These are phyloP conservation scores for Rhingia campestris DNA, from an alignment of 2,888 invertebrate species.

Conservation along the genomic window DNA sequence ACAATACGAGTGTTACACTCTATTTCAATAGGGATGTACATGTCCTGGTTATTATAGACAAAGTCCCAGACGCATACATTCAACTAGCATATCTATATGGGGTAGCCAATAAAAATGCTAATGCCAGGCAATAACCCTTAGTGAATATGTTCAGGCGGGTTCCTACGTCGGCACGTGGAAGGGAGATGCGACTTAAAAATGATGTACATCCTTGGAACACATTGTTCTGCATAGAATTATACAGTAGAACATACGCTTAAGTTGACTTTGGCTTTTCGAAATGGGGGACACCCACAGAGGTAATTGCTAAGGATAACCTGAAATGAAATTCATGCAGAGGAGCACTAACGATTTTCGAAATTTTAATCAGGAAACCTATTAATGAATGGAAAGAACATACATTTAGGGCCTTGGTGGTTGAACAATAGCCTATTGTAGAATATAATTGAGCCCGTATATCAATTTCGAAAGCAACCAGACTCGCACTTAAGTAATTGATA, in stretches of 20 bases:
- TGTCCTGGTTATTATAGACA: constrained; percentile 48
- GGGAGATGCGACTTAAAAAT: constrained; percentile 65
- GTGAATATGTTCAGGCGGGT: constrained; percentile 62
- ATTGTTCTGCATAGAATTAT: constrained; percentile 67
- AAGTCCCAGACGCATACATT: constrained; percentile 29
- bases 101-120: constrained; percentile 70
- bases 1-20: constrained; percentile 48
- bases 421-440: constrained; percentile 45
- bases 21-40: constrained; percentile 39
- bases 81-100: constrained; percentile 29
- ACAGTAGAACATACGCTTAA: constrained; percentile 66
- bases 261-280: constrained; percentile 43
- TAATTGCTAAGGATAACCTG: constrained; percentile 58
- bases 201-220: constrained; percentile 68
- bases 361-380: constrained; percentile 60
- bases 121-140: constrained; percentile 73
- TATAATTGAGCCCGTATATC: constrained; percentile 1
- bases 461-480: neutral
- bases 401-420: constrained; percentile 10
- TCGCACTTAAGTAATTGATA: neutral
- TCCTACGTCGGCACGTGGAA: neutral
- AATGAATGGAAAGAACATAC: constrained; percentile 49
- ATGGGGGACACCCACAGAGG: constrained; percentile 34
- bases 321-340: constrained; percentile 54
- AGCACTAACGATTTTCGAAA: constrained; percentile 47